Evolutionary conservation across 2,888 invertebrate species (phyloP).

Genomic region (Alsophila aescularia): DNA sequence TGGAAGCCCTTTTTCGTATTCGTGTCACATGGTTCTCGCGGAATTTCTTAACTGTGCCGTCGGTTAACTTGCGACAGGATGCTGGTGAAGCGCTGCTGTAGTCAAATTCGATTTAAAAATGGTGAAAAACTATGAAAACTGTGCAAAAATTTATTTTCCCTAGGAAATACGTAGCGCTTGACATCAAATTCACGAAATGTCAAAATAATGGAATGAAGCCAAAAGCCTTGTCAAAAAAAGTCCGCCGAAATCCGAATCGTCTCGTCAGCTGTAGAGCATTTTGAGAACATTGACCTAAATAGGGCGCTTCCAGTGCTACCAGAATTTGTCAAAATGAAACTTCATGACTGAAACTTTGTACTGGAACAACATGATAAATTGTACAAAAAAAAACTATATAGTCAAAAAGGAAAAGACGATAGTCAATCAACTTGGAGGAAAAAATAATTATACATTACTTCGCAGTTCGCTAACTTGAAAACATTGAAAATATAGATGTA

Average conservation of each 20-base stretch:
- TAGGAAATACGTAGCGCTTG: conserved; percentile 83
- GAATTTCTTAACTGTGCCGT: conserved; percentile 66
- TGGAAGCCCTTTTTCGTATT: conserved; percentile 83
- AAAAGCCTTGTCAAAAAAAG: conserved; percentile 82
- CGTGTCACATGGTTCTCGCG: conserved; percentile 83
- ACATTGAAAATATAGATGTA: too few species aligned
- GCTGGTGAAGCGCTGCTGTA: conserved; percentile 45
- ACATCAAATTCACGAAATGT: conserved; percentile 83
- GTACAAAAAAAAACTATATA: too few species aligned
- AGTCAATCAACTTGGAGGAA: too few species aligned
- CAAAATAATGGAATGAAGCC: conserved; percentile 84
- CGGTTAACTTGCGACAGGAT: conserved; percentile 46
- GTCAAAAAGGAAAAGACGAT: too few species aligned
- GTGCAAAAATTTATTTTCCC: conserved; percentile 69
- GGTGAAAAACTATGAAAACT: conserved; percentile 55
- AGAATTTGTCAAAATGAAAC: neutral
- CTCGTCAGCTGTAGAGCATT: conserved; percentile 61
- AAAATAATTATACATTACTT: too few species aligned
- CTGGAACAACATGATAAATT: too few species aligned
- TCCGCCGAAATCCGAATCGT: conserved; percentile 63
- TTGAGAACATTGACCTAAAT: conserved; percentile 55
- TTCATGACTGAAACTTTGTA: too few species aligned
- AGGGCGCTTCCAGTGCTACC: conserved; percentile 21
- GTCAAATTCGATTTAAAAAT: conserved; percentile 61
- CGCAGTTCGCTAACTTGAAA: too few species aligned